phyloP scores from a whole-genome alignment of 1,140 invertebrate species.

The Neodiprion virginianus region DNA sequence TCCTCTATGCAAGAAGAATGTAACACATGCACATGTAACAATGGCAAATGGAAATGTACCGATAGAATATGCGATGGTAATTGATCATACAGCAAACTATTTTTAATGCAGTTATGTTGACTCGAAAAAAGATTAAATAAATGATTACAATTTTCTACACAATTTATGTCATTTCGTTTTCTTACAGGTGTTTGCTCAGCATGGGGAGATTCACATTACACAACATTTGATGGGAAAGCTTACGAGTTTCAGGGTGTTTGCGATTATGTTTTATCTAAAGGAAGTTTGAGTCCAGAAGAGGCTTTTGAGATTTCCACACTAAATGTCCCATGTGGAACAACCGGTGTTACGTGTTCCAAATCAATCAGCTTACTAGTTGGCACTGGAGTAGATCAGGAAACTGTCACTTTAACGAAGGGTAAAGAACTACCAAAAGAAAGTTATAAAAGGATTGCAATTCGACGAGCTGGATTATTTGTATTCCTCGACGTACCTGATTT shows the following conservation, averaged over 20 bases:
- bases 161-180: conserved; percentile 32
- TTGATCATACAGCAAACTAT: not conserved
- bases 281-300: conserved; percentile 65
- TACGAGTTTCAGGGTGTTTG: conserved; percentile 90
- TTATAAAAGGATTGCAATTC: conserved; percentile 60
- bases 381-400: conserved; percentile 64
- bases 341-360: conserved; percentile 87
- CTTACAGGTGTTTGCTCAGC: conserved; percentile 73
- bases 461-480: conserved; percentile 75
- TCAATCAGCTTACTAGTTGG: conserved; percentile 73
- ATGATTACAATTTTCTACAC: not conserved
- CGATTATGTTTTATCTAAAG: conserved; percentile 84
- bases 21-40: conserved; percentile 76
- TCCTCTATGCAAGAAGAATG: conserved; percentile 80
- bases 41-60: conserved; percentile 75
- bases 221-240: conserved; percentile 82
- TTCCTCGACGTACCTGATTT: conserved; percentile 80
- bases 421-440: conserved; percentile 47
- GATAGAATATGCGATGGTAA: conserved; percentile 63
- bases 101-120: too few species aligned
- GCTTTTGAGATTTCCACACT: conserved; percentile 75
- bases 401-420: conserved; percentile 66
- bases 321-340: conserved; percentile 85
- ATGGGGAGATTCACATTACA: conserved; percentile 89
- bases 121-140: too few species aligned